Percentiles rank a stretch among this genome's conserved stretches.
Conservation (phyloP, 2,888 invertebrate species). For the Heliconius ethilla region DNA sequence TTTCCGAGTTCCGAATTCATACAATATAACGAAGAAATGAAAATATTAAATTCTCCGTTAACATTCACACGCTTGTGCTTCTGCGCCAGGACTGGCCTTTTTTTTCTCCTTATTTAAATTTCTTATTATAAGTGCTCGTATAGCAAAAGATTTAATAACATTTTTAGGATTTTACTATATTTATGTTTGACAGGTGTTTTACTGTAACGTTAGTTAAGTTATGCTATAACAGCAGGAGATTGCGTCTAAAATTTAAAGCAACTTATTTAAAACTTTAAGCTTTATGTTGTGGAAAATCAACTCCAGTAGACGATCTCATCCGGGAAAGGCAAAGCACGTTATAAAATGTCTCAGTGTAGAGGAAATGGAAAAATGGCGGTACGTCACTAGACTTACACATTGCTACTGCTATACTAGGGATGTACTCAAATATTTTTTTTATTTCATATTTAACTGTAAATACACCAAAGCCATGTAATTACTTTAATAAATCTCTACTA, state of each 20-base stretch:
- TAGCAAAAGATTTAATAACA: no score
- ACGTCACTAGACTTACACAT: neutral
- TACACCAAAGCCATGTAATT: neutral
- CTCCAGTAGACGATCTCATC: conserved; percentile 5
- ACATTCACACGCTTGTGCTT: no score
- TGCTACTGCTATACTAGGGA: no score
- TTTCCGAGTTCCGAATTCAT: no score
- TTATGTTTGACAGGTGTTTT: neutral
- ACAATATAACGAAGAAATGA: no score
- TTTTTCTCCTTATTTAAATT: no score
- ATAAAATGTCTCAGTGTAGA: neutral
- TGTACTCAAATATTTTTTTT: no score
- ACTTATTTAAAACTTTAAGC: neutral
- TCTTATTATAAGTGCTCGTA: no score
- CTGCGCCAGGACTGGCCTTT: no score
- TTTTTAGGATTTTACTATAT: neutral
- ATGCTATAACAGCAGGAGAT: neutral
- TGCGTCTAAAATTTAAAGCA: neutral
- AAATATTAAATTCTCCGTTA: no score
- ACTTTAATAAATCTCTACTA: no score
- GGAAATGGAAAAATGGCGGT: conserved; percentile 5
- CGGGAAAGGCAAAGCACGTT: neutral
- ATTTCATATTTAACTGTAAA: neutral
- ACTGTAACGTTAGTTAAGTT: neutral
- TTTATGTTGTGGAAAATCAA: conserved; percentile 11